A percentile compares a stretch with the other conserved stretches of the same genome.
Conservation (phyloP, 37 sponge, comb jelly and placozoan genomes). For the Spongia lamella region DNA sequence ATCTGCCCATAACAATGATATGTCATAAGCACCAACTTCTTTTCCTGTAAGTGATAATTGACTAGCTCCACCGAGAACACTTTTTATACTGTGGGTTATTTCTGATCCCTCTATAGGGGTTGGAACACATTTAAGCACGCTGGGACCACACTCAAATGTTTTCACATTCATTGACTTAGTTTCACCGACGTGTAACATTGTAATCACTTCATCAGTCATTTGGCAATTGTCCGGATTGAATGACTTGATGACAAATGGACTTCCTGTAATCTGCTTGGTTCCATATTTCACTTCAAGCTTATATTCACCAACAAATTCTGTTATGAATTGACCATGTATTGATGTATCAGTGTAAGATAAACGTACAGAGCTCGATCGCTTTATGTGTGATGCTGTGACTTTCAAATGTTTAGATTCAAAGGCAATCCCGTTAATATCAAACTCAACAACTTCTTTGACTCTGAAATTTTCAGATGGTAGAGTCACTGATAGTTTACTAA, state of each 20-base stretch:
- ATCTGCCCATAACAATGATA: conserved; percentile 53
- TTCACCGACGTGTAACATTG: conserved; percentile 36
- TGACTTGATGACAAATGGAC: conserved; percentile 66
- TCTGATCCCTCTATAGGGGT: no score
- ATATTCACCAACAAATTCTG: conserved; percentile 72
- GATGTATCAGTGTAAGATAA: no score
- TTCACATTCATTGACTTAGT: conserved; percentile 25
- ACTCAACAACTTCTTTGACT: no score
- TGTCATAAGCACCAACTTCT: conserved; percentile 21
- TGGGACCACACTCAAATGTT: conserved; percentile 48
- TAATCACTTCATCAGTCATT: conserved; percentile 18
- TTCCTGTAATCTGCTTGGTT: conserved; percentile 62
- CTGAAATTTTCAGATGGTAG: neutral
- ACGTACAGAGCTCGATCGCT: no score
- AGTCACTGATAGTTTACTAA: no score
- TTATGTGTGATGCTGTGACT: no score
- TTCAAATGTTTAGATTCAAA: no score
- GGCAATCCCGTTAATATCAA: no score
- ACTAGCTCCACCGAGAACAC: conserved; percentile 20
- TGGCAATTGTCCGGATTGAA: conserved; percentile 57
- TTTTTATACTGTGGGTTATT: neutral
- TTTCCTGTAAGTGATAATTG: conserved; percentile 10
- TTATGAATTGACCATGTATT: conserved; percentile 41
- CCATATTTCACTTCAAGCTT: conserved; percentile 48
- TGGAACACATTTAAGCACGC: conserved; percentile 23